These are phyloP conservation scores for Brachynemurus nebulosus DNA, from an alignment of 2,888 invertebrate genomes.

Conservation along the genomic window DNA sequence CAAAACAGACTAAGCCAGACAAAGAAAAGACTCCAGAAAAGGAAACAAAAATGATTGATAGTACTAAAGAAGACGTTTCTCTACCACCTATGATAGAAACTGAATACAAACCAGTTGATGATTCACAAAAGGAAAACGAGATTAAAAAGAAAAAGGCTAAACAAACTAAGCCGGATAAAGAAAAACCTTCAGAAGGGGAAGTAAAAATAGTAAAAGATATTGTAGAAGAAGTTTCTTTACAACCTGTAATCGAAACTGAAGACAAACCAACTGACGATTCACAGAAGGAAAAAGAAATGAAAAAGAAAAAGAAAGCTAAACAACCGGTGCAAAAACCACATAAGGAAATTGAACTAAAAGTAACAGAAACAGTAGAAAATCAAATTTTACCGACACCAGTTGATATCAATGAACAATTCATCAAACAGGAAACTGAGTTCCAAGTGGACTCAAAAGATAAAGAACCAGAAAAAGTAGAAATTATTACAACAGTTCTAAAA, in stretches of 20 bases:
- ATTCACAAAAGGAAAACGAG: background rate
- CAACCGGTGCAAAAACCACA: background rate
- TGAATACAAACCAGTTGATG: background rate
- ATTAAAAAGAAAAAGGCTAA: conserved; percentile 10
- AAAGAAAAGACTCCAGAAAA: conserved; percentile 1
- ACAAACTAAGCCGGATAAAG: conserved; percentile 7
- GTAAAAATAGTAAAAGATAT: conserved; percentile 6
- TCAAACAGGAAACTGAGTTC: no score
- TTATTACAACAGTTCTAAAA: conserved; percentile 5
- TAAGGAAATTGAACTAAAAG: no score
- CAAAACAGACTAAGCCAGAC: conserved; percentile 22
- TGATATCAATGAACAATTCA: no score
- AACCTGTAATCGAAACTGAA: no score
- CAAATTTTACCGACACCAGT: no score
- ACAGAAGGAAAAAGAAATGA: conserved; percentile 5
- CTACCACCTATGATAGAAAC: no score
- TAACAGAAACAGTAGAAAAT: no score
- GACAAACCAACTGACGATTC: no score
- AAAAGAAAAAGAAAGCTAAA: conserved; percentile 9
- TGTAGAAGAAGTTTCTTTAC: conserved; percentile 1
- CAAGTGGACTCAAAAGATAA: no score
- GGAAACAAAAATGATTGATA: conserved; percentile 13
- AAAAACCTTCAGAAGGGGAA: conserved; percentile 5
- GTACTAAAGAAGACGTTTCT: no score
- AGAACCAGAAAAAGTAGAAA: conserved; percentile 8